Percentiles rank a stretch among this genome's conserved stretches.
phyloP scores from a whole-genome alignment of 2,888 invertebrate genomes.

The Bedellia somnulentella region DNA sequence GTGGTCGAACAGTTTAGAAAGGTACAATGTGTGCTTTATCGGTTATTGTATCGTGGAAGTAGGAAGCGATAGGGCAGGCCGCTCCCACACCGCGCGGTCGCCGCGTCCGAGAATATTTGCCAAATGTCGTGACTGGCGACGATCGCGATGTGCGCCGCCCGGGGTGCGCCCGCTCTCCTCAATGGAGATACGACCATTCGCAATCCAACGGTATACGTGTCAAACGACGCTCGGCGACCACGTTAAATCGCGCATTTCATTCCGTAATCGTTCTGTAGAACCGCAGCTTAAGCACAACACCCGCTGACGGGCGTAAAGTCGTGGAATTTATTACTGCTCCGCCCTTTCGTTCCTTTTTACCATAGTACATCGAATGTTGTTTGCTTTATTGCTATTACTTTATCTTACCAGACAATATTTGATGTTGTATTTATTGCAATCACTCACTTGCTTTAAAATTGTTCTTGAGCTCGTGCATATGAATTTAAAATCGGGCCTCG shows the following conservation, averaged over 20 bases:
- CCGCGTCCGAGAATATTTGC: constrained; percentile 51
- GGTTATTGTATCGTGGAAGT: constrained; percentile 45
- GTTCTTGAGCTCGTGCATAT: no score
- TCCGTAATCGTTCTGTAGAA: constrained; percentile 16
- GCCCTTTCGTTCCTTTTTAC: constrained; percentile 9
- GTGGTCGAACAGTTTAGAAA: no score
- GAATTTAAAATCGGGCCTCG: no score
- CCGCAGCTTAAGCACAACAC: constrained; percentile 13
- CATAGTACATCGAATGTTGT: constrained; percentile 7
- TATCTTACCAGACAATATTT: not conserved
- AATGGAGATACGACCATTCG: constrained; percentile 50
- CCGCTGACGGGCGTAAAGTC: constrained; percentile 17
- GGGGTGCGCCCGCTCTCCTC: constrained; percentile 33
- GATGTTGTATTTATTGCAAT: no score
- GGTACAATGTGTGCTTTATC: constrained; percentile 31
- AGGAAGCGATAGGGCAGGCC: constrained; percentile 51
- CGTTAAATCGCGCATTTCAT: constrained; percentile 25
- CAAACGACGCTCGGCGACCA: constrained; percentile 24
- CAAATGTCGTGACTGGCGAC: constrained; percentile 56
- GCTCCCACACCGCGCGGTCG: constrained; percentile 43
- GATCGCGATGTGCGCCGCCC: constrained; percentile 56
- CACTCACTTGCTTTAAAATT: no score
- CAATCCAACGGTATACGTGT: constrained; percentile 49
- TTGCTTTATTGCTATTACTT: not conserved
- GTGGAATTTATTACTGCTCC: constrained; percentile 15